These are phyloP conservation scores for Orchesellides sinensis DNA, from an alignment of 2,888 invertebrate species.

Conservation along the genomic window DNA sequence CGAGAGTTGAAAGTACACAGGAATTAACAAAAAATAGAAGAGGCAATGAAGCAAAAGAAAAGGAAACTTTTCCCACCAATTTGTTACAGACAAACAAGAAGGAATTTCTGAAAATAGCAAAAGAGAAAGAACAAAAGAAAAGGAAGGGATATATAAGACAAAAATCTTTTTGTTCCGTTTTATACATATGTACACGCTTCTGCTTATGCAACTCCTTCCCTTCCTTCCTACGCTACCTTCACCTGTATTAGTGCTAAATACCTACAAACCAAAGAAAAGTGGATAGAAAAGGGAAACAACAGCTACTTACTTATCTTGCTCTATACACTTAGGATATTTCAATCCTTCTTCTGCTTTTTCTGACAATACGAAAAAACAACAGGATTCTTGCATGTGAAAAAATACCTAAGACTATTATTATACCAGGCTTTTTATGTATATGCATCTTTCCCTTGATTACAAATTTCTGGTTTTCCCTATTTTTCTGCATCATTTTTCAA, in stretches of 20 bases:
- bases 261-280: background rate
- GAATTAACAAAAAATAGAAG: background rate
- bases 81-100: conserved; percentile 57
- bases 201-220: conserved; percentile 3
- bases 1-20: background rate
- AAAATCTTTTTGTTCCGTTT: conserved; percentile 25
- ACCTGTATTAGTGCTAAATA: background rate
- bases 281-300: background rate
- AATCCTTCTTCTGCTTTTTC: conserved; percentile 29
- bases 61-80: conserved; percentile 59
- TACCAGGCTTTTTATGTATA: background rate
- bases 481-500: background rate
- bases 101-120: conserved; percentile 23
- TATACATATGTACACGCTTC: conserved; percentile 14
- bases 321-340: conserved; percentile 21
- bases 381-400: background rate
- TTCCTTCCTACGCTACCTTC: background rate
- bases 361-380: background rate
- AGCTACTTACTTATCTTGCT: conserved; percentile 18
- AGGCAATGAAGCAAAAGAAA: conserved; percentile 37
- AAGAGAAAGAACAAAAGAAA: conserved; percentile 5
- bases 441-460: conserved; percentile 26
- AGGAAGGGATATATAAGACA: background rate
- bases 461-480: conserved; percentile 35
- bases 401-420: background rate